phyloP scores from a whole-genome alignment of 2,797 vertebrate genomes.

The Epinephelus coioides region DNA sequence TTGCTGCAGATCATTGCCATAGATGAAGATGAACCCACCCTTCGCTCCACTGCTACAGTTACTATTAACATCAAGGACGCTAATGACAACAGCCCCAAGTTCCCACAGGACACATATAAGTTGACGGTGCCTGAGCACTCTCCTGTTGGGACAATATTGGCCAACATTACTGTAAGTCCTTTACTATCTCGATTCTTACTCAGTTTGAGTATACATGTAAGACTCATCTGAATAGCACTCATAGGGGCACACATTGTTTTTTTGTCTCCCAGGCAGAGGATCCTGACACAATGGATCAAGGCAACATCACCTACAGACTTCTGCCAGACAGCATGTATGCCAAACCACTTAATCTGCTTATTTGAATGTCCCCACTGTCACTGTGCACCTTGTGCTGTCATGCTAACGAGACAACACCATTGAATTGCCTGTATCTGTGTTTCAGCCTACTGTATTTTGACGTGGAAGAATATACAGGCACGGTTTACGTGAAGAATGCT shows the following conservation, averaged over 20 bases:
- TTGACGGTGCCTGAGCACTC: conserved; percentile 87
- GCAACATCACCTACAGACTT: conserved; percentile 89
- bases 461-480: conserved; percentile 81
- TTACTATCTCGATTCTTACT: background rate
- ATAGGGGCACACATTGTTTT: background rate
- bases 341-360: background rate
- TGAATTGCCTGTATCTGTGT: conserved; percentile 36
- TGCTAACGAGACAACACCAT: background rate
- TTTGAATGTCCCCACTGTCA: background rate
- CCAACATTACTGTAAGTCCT: conserved; percentile 86
- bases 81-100: conserved; percentile 92
- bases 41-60: conserved; percentile 85
- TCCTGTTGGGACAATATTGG: conserved; percentile 68
- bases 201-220: background rate
- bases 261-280: conserved; percentile 88
- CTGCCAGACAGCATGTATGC: conserved; percentile 90
- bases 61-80: conserved; percentile 88
- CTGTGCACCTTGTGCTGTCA: background rate
- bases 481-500: conserved; percentile 81
- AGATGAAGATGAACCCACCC: conserved; percentile 71
- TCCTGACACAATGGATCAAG: conserved; percentile 86
- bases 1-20: conserved; percentile 88
- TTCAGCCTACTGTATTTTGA: conserved; percentile 84
- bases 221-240: background rate
- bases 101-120: conserved; percentile 81